Conservation (phyloP, 2,113 vertebrate genomes). For the Perca schrenkii region DNA sequence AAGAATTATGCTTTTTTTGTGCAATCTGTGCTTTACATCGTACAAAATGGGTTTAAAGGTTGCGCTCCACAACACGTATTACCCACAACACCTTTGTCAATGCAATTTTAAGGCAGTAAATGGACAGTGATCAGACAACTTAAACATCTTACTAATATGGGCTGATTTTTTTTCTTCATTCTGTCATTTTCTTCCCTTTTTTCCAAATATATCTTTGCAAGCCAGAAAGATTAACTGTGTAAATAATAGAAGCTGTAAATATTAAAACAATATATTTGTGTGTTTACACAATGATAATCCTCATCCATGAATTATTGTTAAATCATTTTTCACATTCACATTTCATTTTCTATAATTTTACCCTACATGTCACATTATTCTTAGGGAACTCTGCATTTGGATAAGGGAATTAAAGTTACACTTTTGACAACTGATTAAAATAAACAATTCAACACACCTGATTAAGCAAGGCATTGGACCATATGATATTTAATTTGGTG, state of each 20-base stretch:
- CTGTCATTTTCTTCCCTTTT: not conserved
- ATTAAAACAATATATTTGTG: not conserved
- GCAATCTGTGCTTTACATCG: not conserved
- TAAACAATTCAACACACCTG: conserved; percentile 57
- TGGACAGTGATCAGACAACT: not conserved
- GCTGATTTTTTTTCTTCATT: not conserved
- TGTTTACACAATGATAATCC: not conserved
- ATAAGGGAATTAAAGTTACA: conserved; percentile 54
- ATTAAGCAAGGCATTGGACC: conserved; percentile 44
- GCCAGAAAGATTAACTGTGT: not conserved
- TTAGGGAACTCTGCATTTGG: not conserved
- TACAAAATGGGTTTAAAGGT: not conserved
- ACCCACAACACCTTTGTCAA: not conserved
- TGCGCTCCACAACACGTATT: not conserved
- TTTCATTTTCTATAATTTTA: not conserved
- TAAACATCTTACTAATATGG: not conserved
- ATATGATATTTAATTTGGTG: conserved; percentile 72
- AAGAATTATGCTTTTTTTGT: not conserved
- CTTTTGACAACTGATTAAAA: conserved; percentile 70
- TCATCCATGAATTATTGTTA: not conserved
- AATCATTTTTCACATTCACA: conserved; percentile 7
- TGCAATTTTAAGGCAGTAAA: not conserved
- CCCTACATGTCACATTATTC: conserved; percentile 7
- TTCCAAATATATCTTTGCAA: not conserved
- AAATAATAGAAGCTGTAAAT: not conserved